Percentiles rank a stretch among this genome's conserved stretches.
Conservation (phyloP, 2,797 vertebrate species). For the Dipus sagitta region DNA sequence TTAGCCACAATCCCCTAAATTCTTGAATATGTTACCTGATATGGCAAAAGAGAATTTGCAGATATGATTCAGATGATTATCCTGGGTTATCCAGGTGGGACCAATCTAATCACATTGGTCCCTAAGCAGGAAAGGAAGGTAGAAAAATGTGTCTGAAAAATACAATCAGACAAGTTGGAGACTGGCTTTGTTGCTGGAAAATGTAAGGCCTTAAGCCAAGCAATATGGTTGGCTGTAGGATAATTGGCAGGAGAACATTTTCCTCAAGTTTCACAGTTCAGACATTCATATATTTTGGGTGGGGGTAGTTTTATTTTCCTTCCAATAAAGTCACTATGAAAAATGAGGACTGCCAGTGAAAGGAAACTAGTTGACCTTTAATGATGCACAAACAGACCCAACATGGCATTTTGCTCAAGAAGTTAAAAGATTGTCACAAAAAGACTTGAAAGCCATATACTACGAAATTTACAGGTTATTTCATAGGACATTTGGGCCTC, state of each 20-base stretch:
- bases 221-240: neutral
- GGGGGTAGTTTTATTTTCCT: slow-evolving; percentile 14
- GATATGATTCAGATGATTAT: neutral
- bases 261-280: neutral
- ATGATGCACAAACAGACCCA: slow-evolving; percentile 31
- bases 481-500: neutral
- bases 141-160: neutral
- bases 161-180: neutral
- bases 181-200: neutral
- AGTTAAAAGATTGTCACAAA: slow-evolving; percentile 31
- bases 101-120: neutral
- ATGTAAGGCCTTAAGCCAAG: no score
- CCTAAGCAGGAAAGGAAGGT: neutral
- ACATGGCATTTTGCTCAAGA: slow-evolving; percentile 3
- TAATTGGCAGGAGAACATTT: neutral
- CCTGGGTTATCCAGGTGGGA: neutral
- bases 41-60: neutral
- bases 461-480: neutral
- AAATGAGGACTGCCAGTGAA: neutral
- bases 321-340: neutral
- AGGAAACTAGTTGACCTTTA: neutral
- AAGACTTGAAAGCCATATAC: neutral
- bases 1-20: neutral
- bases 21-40: neutral
- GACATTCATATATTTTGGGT: neutral